These are phyloP conservation scores for Coregonus sp. DNA, from an alignment of 2,797 vertebrate genomes.

Conservation along the genomic window DNA sequence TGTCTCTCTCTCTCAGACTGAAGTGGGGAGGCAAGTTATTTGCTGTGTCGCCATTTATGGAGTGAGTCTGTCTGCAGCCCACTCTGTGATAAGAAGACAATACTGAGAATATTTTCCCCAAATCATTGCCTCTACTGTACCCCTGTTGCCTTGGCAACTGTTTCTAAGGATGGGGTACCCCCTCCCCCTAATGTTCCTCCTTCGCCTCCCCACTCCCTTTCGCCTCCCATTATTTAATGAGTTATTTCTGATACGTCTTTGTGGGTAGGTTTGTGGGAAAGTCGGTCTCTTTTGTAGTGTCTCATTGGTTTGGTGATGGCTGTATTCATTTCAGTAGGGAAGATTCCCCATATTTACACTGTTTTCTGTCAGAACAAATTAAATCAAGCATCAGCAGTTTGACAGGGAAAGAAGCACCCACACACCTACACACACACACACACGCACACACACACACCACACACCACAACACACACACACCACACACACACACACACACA, in stretches of 20 bases:
- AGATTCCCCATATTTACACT: conserved; percentile 38
- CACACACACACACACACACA: background rate
- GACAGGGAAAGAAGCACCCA: conserved; percentile 28
- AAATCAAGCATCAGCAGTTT: conserved; percentile 56
- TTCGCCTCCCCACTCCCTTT: conserved; percentile 40
- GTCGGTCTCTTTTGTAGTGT: background rate
- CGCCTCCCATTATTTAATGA: background rate
- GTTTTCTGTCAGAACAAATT: conserved; percentile 46
- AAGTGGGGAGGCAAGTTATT: conserved; percentile 11
- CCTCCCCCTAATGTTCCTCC: conserved; percentile 31
- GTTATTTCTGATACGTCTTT: background rate
- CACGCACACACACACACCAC: background rate
- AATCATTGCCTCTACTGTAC: conserved; percentile 51
- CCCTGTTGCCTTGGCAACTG: conserved; percentile 69
- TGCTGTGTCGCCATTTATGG: conserved; percentile 29
- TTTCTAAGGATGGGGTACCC: conserved; percentile 55
- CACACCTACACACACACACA: background rate
- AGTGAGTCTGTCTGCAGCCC: background rate
- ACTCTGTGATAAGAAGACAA: conserved; percentile 35
- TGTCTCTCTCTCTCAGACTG: conserved; percentile 22
- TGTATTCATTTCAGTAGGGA: conserved; percentile 14
- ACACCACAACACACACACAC: background rate
- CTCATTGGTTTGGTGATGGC: background rate
- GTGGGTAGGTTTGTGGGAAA: background rate
- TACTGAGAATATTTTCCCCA: conserved; percentile 42